Percentiles rank a stretch among this genome's conserved stretches.
Evolutionary conservation across 2,888 invertebrate species (phyloP).

Genomic region (Ferrisia virgata): DNA sequence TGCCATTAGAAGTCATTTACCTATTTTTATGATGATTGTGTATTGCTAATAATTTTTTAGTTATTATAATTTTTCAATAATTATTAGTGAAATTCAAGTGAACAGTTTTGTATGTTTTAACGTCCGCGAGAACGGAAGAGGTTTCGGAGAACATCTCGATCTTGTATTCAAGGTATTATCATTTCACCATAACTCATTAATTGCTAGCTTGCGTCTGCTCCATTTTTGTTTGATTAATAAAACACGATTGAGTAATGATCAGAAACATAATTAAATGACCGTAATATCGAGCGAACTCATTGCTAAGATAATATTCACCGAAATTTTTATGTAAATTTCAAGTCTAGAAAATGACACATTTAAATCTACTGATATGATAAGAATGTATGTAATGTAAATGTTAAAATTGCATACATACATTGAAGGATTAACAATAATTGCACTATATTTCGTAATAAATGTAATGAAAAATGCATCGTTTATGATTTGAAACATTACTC

Average conservation of each 20-base stretch:
- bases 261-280: not conserved
- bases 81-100: not conserved
- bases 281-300: not conserved
- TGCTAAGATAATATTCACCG: not conserved
- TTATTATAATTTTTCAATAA: not conserved
- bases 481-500: no score
- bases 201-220: not conserved
- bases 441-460: not conserved
- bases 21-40: conserved; percentile 1
- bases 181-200: not conserved
- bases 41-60: not conserved
- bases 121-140: not conserved
- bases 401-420: not conserved
- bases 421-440: not conserved
- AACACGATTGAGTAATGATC: not conserved
- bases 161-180: not conserved
- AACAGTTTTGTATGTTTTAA: not conserved
- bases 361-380: not conserved
- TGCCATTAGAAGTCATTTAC: not conserved
- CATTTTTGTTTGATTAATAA: not conserved
- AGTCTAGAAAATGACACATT: not conserved
- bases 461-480: not conserved
- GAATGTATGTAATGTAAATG: not conserved
- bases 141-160: not conserved
- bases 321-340: not conserved